These are phyloP conservation scores for Anolis carolinensis DNA, from an alignment of 2,113 vertebrate genomes.

Conservation along the genomic window DNA sequence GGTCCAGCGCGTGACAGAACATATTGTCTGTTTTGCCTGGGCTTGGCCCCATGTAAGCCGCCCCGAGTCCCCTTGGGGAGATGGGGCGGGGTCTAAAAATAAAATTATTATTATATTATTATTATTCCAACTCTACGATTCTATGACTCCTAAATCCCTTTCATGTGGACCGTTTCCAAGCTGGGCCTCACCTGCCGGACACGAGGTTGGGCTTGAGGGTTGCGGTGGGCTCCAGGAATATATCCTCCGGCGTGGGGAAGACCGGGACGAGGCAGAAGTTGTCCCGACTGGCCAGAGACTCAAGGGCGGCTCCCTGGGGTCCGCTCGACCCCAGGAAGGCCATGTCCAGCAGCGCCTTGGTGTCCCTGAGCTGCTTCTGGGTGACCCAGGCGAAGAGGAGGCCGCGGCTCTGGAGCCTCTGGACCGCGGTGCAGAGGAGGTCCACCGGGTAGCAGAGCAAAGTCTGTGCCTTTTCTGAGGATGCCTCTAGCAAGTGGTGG, in stretches of 20 bases:
- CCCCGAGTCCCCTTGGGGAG: no score
- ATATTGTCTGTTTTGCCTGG: no score
- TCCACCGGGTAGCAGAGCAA: constrained; percentile 8
- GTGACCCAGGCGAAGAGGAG: background rate
- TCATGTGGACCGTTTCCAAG: no score
- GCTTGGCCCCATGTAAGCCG: no score
- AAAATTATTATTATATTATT: no score
- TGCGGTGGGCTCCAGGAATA: constrained; percentile 35
- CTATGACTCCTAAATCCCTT: no score
- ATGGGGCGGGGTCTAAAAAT: no score
- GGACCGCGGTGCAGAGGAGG: background rate
- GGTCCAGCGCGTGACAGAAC: no score
- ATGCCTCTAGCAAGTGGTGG: background rate
- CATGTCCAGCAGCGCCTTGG: background rate
- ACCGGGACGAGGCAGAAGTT: constrained; percentile 53
- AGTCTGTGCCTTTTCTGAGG: background rate
- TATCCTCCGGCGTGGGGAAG: constrained; percentile 57
- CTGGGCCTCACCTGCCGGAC: background rate
- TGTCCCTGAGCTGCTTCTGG: constrained; percentile 3
- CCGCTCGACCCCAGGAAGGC: background rate
- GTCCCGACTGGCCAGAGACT: background rate
- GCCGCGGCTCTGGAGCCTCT: constrained; percentile 13
- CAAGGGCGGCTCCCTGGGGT: background rate
- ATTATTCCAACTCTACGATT: no score
- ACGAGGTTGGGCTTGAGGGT: constrained; percentile 54